Conservation (phyloP, 2,888 invertebrate species). For the Tipula unca region DNA sequence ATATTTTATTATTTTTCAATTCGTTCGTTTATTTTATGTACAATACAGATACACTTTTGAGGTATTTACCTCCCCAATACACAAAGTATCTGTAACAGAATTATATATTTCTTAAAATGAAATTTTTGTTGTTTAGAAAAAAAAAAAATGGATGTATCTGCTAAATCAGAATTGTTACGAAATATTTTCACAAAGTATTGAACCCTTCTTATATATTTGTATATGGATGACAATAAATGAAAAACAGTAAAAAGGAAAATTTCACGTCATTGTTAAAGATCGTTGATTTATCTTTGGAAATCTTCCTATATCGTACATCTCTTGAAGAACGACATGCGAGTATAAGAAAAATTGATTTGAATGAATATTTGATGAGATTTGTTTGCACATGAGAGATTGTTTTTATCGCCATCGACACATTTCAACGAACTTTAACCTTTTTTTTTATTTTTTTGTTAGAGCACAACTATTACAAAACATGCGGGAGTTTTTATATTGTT, state of each 20-base stretch:
- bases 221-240: too few species aligned
- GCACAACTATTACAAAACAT: too few species aligned
- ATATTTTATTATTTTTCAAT: background rate
- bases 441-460: background rate
- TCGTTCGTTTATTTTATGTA: background rate
- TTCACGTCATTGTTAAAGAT: background rate
- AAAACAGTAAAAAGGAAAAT: background rate
- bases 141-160: background rate
- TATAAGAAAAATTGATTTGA: background rate
- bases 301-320: background rate
- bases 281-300: background rate
- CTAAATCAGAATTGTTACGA: background rate
- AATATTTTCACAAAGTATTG: background rate
- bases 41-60: background rate
- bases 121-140: background rate
- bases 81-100: background rate
- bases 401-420: background rate
- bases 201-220: too few species aligned
- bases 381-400: background rate
- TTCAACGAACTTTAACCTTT: background rate
- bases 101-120: background rate
- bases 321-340: background rate
- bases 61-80: background rate
- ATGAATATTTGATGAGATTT: background rate
- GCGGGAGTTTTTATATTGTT: too few species aligned